A percentile compares a stretch with the other conserved stretches of the same genome.
These are phyloP conservation scores for Acropora yongei DNA, from an alignment of 64 coral and sea anemone genomes.

Conservation along the genomic window DNA sequence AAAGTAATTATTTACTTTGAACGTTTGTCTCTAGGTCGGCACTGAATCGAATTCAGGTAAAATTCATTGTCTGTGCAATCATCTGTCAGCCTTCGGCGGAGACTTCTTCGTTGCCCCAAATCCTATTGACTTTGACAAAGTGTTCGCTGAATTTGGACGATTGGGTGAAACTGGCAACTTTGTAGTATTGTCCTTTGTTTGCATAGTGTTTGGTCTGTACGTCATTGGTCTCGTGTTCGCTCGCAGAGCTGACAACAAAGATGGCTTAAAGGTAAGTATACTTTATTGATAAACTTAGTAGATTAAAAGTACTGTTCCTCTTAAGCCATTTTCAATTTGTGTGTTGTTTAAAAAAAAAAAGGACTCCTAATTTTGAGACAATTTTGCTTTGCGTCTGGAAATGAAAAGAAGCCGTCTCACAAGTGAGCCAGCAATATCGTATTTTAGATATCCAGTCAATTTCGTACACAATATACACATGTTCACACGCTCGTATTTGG, in stretches of 20 bases:
- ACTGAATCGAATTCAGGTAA: background rate
- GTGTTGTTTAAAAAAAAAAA: too few species aligned
- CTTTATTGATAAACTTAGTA: background rate
- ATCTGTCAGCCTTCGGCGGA: conserved; percentile 70
- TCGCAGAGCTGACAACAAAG: conserved; percentile 73
- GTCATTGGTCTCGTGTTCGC: conserved; percentile 40
- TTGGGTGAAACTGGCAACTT: conserved; percentile 52
- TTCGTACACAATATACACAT: too few species aligned
- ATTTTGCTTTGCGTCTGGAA: background rate
- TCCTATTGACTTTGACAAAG: conserved; percentile 72
- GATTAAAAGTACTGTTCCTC: too few species aligned
- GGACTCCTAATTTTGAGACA: background rate
- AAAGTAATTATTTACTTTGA: background rate
- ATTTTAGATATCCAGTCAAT: too few species aligned
- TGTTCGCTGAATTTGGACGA: conserved; percentile 18
- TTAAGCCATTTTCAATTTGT: too few species aligned
- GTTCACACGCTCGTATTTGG: too few species aligned
- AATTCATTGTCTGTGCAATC: conserved; percentile 69
- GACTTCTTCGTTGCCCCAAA: conserved; percentile 74
- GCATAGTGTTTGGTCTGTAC: conserved; percentile 50
- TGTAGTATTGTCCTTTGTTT: conserved; percentile 53
- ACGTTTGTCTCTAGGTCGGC: conserved; percentile 22
- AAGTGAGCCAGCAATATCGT: background rate
- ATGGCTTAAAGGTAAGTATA: conserved; percentile 25
- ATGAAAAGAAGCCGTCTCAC: background rate